A percentile compares a stretch with the other conserved stretches of the same genome.
Evolutionary conservation across 1,140 invertebrate genomes (phyloP).

Genomic region (Drosophila santomea): DNA sequence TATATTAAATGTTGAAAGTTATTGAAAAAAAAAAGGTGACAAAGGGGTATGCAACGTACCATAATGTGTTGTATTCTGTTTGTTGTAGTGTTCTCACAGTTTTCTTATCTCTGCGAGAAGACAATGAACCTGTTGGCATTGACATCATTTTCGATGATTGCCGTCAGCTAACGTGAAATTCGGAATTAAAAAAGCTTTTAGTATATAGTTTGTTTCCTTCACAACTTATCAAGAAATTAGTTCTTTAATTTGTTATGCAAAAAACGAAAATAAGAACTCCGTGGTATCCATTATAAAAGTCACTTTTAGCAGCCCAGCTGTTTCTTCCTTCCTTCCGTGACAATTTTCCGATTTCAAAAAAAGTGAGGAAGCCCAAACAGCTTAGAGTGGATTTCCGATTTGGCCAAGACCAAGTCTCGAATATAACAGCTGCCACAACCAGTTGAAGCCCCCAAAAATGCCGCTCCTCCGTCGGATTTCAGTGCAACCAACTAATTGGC

Average conservation of each 20-base stretch:
- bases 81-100: not conserved
- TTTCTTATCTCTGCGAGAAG: not conserved
- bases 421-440: conserved; percentile 39
- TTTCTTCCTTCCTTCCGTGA: conserved; percentile 17
- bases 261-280: too few species aligned
- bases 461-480: not conserved
- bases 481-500: conserved; percentile 48
- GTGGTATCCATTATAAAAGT: too few species aligned
- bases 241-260: too few species aligned
- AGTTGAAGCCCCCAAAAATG: conserved; percentile 15
- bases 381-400: conserved; percentile 56
- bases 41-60: not conserved
- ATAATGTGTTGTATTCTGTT: not conserved
- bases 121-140: conserved; percentile 14
- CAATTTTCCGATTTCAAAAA: conserved; percentile 19
- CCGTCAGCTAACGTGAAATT: not conserved
- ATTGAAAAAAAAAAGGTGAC: not conserved
- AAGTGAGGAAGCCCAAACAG: conserved; percentile 30
- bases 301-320: not conserved
- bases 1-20: too few species aligned
- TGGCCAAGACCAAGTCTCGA: conserved; percentile 17
- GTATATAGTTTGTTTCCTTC: not conserved
- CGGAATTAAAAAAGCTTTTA: conserved; percentile 1
- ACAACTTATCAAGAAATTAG: too few species aligned
- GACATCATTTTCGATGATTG: conserved; percentile 1